These are phyloP conservation scores for Geodia barretti DNA, from an alignment of 37 sponge, comb jelly and placozoan species.

Conservation along the genomic window DNA sequence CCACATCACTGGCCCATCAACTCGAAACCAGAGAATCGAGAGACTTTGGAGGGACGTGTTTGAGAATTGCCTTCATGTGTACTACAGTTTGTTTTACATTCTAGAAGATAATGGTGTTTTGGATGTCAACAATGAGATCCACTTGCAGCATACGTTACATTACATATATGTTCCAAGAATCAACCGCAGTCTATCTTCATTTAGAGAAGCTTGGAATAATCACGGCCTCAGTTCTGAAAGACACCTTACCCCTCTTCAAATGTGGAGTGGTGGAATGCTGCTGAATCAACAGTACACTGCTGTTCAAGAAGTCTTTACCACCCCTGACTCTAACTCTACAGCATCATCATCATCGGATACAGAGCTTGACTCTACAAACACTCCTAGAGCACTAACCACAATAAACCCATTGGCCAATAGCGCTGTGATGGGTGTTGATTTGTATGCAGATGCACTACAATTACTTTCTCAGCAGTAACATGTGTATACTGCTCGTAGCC, in stretches of 20 bases:
- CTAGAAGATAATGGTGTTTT: constrained; percentile 32
- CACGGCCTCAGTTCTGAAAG: background rate
- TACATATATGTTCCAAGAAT: constrained; percentile 31
- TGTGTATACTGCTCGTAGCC: too few relatives aligned
- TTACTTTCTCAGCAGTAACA: too few relatives aligned
- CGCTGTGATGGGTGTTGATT: background rate
- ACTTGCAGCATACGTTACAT: constrained; percentile 43
- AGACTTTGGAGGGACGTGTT: constrained; percentile 60
- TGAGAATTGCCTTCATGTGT: constrained; percentile 5
- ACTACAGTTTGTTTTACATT: constrained; percentile 37
- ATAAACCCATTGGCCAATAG: background rate
- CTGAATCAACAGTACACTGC: background rate
- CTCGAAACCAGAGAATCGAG: too few relatives aligned
- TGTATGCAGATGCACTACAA: background rate
- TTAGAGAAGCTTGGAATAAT: background rate
- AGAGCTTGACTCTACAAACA: too few relatives aligned
- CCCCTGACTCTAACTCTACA: background rate
- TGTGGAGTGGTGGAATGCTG: background rate
- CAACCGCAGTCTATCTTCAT: background rate
- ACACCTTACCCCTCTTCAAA: background rate
- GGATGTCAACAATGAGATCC: constrained; percentile 16
- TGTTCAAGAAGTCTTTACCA: background rate
- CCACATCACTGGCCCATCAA: too few relatives aligned
- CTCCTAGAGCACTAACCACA: background rate
- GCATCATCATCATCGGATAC: too few relatives aligned